Evolutionary conservation across 2,113 vertebrate genomes (phyloP).

Genomic region (Nicator chloris): DNA sequence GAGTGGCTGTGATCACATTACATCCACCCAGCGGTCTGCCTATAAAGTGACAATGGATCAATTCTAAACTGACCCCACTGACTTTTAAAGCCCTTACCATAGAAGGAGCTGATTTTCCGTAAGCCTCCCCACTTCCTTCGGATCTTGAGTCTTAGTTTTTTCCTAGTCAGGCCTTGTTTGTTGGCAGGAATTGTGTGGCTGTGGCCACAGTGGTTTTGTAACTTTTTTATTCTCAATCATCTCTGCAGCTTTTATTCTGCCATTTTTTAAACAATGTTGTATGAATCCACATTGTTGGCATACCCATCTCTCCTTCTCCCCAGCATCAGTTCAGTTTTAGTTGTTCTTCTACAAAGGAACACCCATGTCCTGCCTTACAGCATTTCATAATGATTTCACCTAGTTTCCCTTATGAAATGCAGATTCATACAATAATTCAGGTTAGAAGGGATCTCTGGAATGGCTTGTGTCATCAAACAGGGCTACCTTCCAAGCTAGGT

Average conservation of each 20-base stretch:
- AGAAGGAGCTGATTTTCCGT: not conserved
- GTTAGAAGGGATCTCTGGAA: not conserved
- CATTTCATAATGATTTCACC: not conserved
- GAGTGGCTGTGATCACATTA: conserved; percentile 28
- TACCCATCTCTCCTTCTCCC: not conserved
- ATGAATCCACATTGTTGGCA: not conserved
- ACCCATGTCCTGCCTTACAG: not conserved
- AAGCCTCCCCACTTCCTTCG: not conserved
- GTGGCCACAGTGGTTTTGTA: not conserved
- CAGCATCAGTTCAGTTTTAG: not conserved
- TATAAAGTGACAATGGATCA: conserved; percentile 36
- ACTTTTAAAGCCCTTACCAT: not conserved
- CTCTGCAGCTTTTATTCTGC: not conserved
- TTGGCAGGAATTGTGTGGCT: not conserved
- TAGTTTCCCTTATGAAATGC: not conserved
- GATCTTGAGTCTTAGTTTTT: not conserved
- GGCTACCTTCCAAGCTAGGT: not conserved
- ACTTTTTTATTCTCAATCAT: not conserved
- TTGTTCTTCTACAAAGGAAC: not conserved
- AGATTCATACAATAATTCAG: too few relatives aligned
- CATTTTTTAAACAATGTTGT: not conserved
- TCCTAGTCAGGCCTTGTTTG: not conserved
- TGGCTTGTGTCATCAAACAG: not conserved
- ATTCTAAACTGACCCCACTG: conserved; percentile 42
- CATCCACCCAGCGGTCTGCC: not conserved